phyloP scores from a whole-genome alignment of 53 echinoderm and acorn worm genomes.

The Patiria pectinifera region DNA sequence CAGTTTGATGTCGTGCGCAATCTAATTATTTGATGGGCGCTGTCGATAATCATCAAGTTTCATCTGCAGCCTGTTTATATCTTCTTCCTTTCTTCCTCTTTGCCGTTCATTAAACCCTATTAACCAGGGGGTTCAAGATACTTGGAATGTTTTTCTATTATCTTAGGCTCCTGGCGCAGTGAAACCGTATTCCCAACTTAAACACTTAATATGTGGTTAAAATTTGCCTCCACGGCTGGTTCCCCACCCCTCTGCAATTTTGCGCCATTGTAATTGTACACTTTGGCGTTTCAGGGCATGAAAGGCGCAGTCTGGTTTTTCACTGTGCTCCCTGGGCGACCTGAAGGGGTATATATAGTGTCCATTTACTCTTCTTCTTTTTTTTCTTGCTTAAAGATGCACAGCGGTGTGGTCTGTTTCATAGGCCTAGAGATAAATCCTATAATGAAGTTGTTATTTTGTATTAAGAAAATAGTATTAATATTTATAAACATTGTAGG shows the following conservation, averaged over 20 bases:
- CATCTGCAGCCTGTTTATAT: slow-evolving; percentile 2
- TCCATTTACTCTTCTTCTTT: slow-evolving; percentile 32
- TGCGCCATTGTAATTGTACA: slow-evolving; percentile 40
- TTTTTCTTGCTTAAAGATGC: background rate
- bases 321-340: slow-evolving; percentile 21
- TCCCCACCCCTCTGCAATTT: slow-evolving; percentile 44
- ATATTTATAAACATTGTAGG: background rate
- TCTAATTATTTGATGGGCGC: slow-evolving; percentile 24
- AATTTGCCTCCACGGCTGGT: slow-evolving; percentile 28
- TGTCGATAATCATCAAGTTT: slow-evolving; percentile 42
- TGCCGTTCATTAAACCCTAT: slow-evolving; percentile 21
- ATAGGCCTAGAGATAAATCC: background rate
- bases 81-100: background rate
- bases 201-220: slow-evolving; percentile 68
- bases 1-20: slow-evolving; percentile 26
- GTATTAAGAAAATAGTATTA: background rate
- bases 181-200: slow-evolving; percentile 57
- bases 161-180: slow-evolving; percentile 52
- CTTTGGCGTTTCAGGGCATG: slow-evolving; percentile 34
- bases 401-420: background rate
- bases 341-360: slow-evolving; percentile 39
- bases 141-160: slow-evolving; percentile 62
- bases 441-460: background rate
- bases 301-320: slow-evolving; percentile 18
- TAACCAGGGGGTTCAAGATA: slow-evolving; percentile 38